Percentiles rank a stretch among this genome's conserved stretches.
phyloP scores from a whole-genome alignment of 2,113 vertebrate species.

The Sturnus vulgaris region DNA sequence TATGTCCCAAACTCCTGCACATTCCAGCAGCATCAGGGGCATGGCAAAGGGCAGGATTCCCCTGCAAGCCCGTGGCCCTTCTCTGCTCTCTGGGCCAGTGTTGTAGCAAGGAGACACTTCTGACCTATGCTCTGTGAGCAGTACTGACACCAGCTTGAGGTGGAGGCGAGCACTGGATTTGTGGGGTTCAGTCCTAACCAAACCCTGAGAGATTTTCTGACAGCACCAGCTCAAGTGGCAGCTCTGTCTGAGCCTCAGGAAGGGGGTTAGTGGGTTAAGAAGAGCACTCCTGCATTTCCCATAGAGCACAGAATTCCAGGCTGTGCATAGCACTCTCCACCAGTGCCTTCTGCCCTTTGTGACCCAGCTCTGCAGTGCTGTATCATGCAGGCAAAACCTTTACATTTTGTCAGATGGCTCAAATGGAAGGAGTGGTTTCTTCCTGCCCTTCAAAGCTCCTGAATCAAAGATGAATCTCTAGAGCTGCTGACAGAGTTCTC shows the following conservation, averaged over 20 bases:
- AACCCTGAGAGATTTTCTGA: not conserved
- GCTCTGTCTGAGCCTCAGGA: not conserved
- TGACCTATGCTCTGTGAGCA: not conserved
- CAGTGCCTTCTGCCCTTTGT: not conserved
- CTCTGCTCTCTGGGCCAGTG: not conserved
- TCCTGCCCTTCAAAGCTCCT: not conserved
- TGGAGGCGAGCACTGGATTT: not conserved
- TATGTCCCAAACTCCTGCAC: rapidly evolving
- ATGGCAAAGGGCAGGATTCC: not conserved
- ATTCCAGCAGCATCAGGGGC: not conserved
- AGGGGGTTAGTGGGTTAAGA: not conserved
- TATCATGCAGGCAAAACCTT: not conserved
- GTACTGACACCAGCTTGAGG: not conserved
- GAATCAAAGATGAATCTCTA: not conserved
- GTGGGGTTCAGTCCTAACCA: not conserved
- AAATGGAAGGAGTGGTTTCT: not conserved
- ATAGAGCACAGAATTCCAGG: not conserved
- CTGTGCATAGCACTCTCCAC: not conserved
- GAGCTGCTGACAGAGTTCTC: not conserved
- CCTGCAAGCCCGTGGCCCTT: rapidly evolving
- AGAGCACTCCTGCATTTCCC: not conserved
- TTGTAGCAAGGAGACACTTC: not conserved
- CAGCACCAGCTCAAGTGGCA: not conserved
- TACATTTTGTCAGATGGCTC: not conserved
- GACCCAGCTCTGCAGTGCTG: rapidly evolving